Percentiles rank a stretch among this genome's conserved stretches.
These are phyloP conservation scores for Platypus cylindrus DNA, from an alignment of 2,888 invertebrate genomes.

Conservation along the genomic window DNA sequence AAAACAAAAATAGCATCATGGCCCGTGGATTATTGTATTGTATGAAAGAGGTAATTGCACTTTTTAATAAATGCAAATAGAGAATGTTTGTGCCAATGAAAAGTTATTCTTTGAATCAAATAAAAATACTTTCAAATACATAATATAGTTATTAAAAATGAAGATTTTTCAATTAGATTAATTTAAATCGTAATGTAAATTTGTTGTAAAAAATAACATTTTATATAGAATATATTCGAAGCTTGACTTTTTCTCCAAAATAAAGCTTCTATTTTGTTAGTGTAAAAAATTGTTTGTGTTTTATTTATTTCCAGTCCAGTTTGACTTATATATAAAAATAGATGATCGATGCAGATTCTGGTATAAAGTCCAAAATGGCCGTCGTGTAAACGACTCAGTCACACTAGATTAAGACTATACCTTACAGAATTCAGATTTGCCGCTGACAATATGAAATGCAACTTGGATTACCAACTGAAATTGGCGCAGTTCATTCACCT, in stretches of 20 bases:
- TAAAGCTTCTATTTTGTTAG: conserved; percentile 28
- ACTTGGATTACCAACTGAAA: too few species aligned
- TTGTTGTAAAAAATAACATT: conserved; percentile 26
- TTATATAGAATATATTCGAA: conserved; percentile 25
- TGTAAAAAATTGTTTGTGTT: conserved; percentile 17
- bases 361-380: neutral
- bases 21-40: too few species aligned
- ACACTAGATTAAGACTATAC: too few species aligned
- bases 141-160: conserved; percentile 7
- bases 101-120: conserved; percentile 6
- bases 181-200: conserved; percentile 20
- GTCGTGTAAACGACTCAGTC: too few species aligned
- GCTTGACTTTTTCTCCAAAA: too few species aligned
- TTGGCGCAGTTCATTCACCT: too few species aligned
- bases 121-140: conserved; percentile 6
- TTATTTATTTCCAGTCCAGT: conserved; percentile 3
- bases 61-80: too few species aligned
- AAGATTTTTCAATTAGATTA: conserved; percentile 9
- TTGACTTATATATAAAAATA: neutral
- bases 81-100: conserved; percentile 3
- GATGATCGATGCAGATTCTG: neutral
- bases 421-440: too few species aligned
- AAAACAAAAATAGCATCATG: too few species aligned
- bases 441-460: too few species aligned
- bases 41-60: too few species aligned